Base-by-base conservation (phyloP, 2,797 vertebrate genomes). In the Neosilurus mollespiculum region DNA sequence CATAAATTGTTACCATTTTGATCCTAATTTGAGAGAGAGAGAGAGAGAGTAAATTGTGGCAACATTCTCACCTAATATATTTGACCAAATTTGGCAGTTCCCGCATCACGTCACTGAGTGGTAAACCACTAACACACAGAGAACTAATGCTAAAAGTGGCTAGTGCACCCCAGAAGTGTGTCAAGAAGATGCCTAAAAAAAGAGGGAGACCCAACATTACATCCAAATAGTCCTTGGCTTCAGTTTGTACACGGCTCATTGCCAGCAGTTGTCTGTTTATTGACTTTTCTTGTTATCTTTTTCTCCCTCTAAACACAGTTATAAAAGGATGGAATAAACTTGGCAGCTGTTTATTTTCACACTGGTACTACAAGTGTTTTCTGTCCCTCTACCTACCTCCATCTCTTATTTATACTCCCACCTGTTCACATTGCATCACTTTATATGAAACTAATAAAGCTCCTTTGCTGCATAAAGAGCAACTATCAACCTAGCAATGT, bases 201-300 rank as follows among this genome's bases (percentile, higher is more conserved):
- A 43, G 43, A 43, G 43, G 43, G 43, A 51, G 24, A 79, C 22
- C n/a, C 43, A 79, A 30, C 9, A 30, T 65, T 53, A 64, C 43
- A 64, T 64, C 76, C 15, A 51, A 79, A 53, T 12, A 65, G 16
- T 53, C n/a, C 22, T 79, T 53, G 61, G 77, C 61, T 66, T 24
- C 16, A 26, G 61, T 65, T 65, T 51, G 6, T 30, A 30, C 24
- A 53, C 7, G 43, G 77, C 77, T 66, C 0, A 10, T 51, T 78
- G 76, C 76, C 76, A 51, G 76, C n/a, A 16, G 24, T 79, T 9
- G 61, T 51, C 37, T 18, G 26, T 9, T 53, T 78, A 65, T 78
- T 78, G 77, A 62, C 77, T 78, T 64, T 78, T 65, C 43, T 30
- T 78, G 3, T 78, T 30, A 65, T 79, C 61, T 65, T 78, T 65